These are phyloP conservation scores for Cosmopolites sordidus DNA, from an alignment of 2,888 invertebrate genomes.

Conservation along the genomic window DNA sequence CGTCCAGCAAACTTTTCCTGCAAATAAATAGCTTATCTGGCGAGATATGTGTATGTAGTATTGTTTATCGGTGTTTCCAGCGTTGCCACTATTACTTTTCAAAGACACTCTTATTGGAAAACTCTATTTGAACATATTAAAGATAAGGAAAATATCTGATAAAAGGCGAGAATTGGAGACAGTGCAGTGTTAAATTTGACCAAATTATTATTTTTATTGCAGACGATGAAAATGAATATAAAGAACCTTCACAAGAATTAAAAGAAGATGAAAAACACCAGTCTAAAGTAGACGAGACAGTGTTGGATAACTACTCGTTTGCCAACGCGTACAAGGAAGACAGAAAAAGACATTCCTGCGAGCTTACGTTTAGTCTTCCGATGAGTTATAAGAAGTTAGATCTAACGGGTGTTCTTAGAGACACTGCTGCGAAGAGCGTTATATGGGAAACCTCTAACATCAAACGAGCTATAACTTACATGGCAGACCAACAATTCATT, in stretches of 20 bases:
- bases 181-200: no score
- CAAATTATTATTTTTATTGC: not conserved
- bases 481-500: conserved; percentile 58
- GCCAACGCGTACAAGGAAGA: conserved; percentile 69
- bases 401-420: conserved; percentile 67
- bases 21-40: no score
- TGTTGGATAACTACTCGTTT: conserved; percentile 37
- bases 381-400: conserved; percentile 65
- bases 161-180: no score
- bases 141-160: no score
- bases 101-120: no score
- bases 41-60: no score
- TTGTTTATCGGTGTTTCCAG: no score
- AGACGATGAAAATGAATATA: conserved; percentile 12
- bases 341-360: conserved; percentile 75
- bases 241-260: no score
- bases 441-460: conserved; percentile 78
- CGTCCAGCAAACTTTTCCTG: no score
- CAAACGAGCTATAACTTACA: conserved; percentile 77
- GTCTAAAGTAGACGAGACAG: conserved; percentile 43
- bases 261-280: conserved; percentile 49
- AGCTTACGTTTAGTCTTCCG: conserved; percentile 65
- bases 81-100: no score
- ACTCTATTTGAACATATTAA: no score
- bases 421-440: conserved; percentile 66